phyloP scores from a whole-genome alignment of 2,797 vertebrate genomes.

The Fratercula arctica region DNA sequence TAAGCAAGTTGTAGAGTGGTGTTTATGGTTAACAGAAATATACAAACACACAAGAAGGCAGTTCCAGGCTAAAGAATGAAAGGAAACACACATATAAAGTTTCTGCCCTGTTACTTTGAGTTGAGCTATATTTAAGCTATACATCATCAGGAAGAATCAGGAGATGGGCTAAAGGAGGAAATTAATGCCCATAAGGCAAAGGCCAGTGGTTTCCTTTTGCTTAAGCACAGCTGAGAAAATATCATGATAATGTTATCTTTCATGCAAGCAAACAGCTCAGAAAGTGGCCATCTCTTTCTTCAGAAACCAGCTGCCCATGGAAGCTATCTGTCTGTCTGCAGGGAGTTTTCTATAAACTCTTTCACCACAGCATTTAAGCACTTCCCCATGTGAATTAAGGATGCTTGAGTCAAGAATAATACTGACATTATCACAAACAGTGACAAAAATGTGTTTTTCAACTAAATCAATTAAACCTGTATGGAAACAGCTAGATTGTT shows the following conservation, averaged over 20 bases:
- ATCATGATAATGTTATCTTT: neutral
- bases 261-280: neutral
- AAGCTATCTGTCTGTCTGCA: slow-evolving; percentile 2
- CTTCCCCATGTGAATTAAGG: neutral
- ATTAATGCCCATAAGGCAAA: slow-evolving; percentile 3
- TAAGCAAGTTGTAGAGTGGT: neutral
- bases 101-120: neutral
- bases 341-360: neutral
- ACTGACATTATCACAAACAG: neutral
- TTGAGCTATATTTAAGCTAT: slow-evolving; percentile 9
- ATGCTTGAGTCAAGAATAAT: neutral
- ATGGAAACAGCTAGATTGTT: neutral
- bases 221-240: slow-evolving; percentile 54
- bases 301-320: neutral
- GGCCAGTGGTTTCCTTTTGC: slow-evolving; percentile 12
- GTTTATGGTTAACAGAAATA: neutral
- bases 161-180: neutral
- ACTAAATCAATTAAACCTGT: neutral
- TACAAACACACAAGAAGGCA: neutral
- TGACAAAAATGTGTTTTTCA: neutral
- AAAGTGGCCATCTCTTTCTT: neutral
- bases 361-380: neutral
- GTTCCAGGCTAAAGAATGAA: neutral
- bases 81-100: neutral
- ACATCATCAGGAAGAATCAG: neutral